Conservation (phyloP, 2,888 invertebrate genomes). For the Ennomos fuscantarius region DNA sequence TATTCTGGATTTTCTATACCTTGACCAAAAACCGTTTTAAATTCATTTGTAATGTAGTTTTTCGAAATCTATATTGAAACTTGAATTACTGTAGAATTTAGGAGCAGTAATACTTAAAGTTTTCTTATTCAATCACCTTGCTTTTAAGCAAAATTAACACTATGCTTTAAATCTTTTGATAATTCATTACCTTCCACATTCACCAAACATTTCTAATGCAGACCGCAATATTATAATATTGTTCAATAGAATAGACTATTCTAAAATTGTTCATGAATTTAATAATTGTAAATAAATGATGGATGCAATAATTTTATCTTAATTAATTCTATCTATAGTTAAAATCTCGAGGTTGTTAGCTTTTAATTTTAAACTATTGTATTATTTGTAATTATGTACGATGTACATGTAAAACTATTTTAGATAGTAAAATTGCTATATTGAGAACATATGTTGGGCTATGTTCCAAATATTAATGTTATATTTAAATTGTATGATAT, state of each 20-base stretch:
- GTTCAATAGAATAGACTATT: constrained; percentile 52
- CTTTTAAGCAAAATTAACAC: constrained; percentile 64
- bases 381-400: constrained; percentile 66
- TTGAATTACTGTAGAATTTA: constrained; percentile 60
- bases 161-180: constrained; percentile 62
- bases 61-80: constrained; percentile 62
- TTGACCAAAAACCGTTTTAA: constrained; percentile 70
- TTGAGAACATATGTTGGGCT: constrained; percentile 64
- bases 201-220: constrained; percentile 42
- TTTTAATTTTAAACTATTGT: constrained; percentile 60
- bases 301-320: constrained; percentile 80
- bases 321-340: constrained; percentile 73
- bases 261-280: constrained; percentile 50
- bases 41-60: constrained; percentile 64
- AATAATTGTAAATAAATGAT: constrained; percentile 70
- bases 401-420: constrained; percentile 76
- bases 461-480: constrained; percentile 71
- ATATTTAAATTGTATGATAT: constrained; percentile 80
- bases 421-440: constrained; percentile 78
- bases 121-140: constrained; percentile 67
- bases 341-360: constrained; percentile 68
- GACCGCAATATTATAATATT: constrained; percentile 50
- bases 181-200: constrained; percentile 49
- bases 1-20: constrained; percentile 56
- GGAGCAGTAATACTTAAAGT: constrained; percentile 56